Evolutionary conservation across 2,888 invertebrate genomes (phyloP), one percentile per base, ranked within the genome.

Genomic region (Oxystoma pomonae): DNA sequence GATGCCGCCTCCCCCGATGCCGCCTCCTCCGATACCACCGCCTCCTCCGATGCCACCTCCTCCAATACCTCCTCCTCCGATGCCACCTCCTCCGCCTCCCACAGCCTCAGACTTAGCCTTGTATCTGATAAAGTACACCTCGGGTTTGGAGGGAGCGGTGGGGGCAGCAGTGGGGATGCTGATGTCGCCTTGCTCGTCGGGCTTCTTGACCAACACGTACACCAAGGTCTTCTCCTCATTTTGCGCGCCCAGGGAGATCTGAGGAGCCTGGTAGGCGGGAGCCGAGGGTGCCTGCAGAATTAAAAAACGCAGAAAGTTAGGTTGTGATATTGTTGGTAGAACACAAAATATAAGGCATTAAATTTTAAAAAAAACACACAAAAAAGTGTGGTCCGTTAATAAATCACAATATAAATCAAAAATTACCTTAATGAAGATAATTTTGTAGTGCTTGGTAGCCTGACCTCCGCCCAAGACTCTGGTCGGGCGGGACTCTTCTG

Each of bases 61-160:
- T 50, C 58, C 60, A 20, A 52, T 51, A 52, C 21, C 63, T 49
- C 72, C 71, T 5, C 70, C 71, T 22, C 61, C 61, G 20, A 61
- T 61, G 12, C 60, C 65, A 56, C 49, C 68, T 63, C 81, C 81
- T 21, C 64, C 65, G 16, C 76, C 70, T 65, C 76, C 76, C 69
- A 69, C 79, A 16, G 80, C 80, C 69, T 83, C 83, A 74, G 81
- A 83, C 82, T 89, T 89, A 66, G 90, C 89, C 83, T 90, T 90
- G 85, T 91, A 91, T 71, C 89, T 86, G 85, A 90, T 93, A 85
- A 93, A 93, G 87, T 93, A 93, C 62, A 93, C 93, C 82, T 93
- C 93, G 61, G 93, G 93, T 83, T 94, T 93, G 78, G 90, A 88
- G 67, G 93, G 93, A 75, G 90, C 90, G 57, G 92, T 92, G 58